These are phyloP conservation scores for Altica lythri DNA, from an alignment of 2,888 invertebrate genomes.

Conservation along the genomic window DNA sequence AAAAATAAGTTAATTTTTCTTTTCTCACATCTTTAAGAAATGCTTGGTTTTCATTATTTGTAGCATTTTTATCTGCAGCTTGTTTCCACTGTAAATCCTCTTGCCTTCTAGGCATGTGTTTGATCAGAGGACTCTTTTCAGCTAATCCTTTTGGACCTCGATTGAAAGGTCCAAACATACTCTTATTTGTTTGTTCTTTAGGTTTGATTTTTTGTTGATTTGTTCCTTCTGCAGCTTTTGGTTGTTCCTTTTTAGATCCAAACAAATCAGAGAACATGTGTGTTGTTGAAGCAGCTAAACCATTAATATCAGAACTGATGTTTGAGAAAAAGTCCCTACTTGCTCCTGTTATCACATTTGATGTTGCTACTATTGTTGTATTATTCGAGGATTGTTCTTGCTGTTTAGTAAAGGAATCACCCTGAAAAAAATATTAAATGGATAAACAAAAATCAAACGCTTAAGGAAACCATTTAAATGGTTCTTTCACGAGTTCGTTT, in stretches of 20 bases:
- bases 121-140: slow-evolving; percentile 87
- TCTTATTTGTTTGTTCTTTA: slow-evolving; percentile 55
- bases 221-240: slow-evolving; percentile 43
- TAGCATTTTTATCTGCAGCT: slow-evolving; percentile 72
- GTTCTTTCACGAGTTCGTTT: too few species aligned
- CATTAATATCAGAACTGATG: slow-evolving; percentile 90
- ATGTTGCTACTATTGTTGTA: slow-evolving; percentile 68
- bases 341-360: slow-evolving; percentile 66
- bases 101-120: slow-evolving; percentile 73
- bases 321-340: slow-evolving; percentile 86
- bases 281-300: slow-evolving; percentile 88
- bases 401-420: slow-evolving; percentile 51
- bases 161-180: slow-evolving; percentile 76
- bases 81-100: slow-evolving; percentile 72
- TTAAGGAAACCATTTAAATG: too few species aligned
- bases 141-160: slow-evolving; percentile 82
- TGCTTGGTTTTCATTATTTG: slow-evolving; percentile 88
- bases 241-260: slow-evolving; percentile 66
- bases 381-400: slow-evolving; percentile 60
- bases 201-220: slow-evolving; percentile 50
- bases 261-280: slow-evolving; percentile 95
- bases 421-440: slow-evolving; percentile 47
- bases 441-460: too few species aligned
- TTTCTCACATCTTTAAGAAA: slow-evolving; percentile 84
- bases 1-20: slow-evolving; percentile 22